These are phyloP conservation scores for Watersipora subatra DNA, from an alignment of 1,140 invertebrate genomes.

Conservation along the genomic window DNA sequence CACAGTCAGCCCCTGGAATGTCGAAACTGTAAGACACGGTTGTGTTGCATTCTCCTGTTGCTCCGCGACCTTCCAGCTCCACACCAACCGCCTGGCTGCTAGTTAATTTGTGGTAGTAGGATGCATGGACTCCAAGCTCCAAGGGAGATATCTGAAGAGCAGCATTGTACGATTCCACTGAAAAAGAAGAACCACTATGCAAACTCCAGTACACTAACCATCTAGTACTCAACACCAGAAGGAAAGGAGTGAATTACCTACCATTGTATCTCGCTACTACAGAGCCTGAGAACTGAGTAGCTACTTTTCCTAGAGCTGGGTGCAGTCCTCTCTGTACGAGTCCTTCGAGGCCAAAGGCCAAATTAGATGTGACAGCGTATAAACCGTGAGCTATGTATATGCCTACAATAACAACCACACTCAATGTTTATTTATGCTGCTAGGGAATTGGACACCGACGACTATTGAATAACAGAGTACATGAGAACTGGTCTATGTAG, in stretches of 20 bases:
- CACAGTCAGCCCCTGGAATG: neutral
- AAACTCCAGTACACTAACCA: too few relatives aligned
- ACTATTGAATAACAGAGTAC: too few relatives aligned
- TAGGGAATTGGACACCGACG: too few relatives aligned
- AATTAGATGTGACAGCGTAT: neutral
- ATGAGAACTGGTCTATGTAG: too few relatives aligned
- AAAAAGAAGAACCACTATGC: too few relatives aligned
- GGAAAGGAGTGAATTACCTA: too few relatives aligned
- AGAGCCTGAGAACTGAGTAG: neutral
- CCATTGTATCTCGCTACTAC: neutral
- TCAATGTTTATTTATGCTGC: too few relatives aligned
- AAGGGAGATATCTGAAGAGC: neutral
- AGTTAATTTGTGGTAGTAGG: slow-evolving; percentile 81
- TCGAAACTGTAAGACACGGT: slow-evolving; percentile 56
- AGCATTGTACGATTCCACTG: too few relatives aligned
- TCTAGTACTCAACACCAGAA: too few relatives aligned
- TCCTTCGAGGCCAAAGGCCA: slow-evolving; percentile 1
- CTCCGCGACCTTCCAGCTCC: slow-evolving; percentile 62
- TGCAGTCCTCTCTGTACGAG: slow-evolving; percentile 1
- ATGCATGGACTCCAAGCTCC: slow-evolving; percentile 59
- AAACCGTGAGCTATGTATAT: neutral
- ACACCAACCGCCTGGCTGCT: slow-evolving; percentile 63
- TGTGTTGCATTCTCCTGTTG: slow-evolving; percentile 82
- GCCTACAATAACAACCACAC: slow-evolving; percentile 3
- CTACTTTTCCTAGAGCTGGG: neutral